Base-by-base conservation (phyloP, 2,888 invertebrate genomes). In the Lypha dubia region DNA sequence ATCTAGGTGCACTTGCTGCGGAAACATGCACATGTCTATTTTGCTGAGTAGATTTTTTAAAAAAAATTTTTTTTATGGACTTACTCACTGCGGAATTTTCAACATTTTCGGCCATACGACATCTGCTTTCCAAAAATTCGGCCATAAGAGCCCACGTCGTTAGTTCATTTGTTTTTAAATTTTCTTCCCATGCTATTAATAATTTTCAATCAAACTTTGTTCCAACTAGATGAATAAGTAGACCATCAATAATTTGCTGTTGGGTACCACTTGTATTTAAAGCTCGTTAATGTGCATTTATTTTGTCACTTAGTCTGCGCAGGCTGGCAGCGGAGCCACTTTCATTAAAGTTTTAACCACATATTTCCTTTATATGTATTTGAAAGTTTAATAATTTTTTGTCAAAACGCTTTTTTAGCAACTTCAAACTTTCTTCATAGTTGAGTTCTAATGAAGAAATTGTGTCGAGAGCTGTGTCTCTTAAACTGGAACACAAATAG, bases 331-430 rank as follows among this genome's bases (percentile, higher is more conserved):
- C 79, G 9, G 86, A 83, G 49, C 76, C 83, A 58, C 53, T 83
- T 22, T 79, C 77, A 56, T 84, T 73, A 11, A 32, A 28, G 32
- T 81, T 81, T 17, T 86, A 32, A 1, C 68, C 65, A 38, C 86
- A 87, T 13, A 86, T 84, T 49, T 84, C 84, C 58, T 38, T 85
- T 87, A 87, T 83, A 49, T 86, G 86, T 2, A 51, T 70, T 84
- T 86, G 85, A 68, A 87, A 87, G 53, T 80, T 86, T 15, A 79
- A 20, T 15, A 86, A 38, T 63, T 87, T 86, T 70, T 83, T 84
- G 35, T 38, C 73, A 70, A 86, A 86, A n/a, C 86, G 67, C 56
- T 3, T 86, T 80, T 49, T 71, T 83, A 85, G 65, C 49, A 83
- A 79, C 11, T 11, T n/a, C 13, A 80, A 11, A 53, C 80, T 80